Conservation (phyloP, 1,140 invertebrate species). For the Papilio polyxenes region DNA sequence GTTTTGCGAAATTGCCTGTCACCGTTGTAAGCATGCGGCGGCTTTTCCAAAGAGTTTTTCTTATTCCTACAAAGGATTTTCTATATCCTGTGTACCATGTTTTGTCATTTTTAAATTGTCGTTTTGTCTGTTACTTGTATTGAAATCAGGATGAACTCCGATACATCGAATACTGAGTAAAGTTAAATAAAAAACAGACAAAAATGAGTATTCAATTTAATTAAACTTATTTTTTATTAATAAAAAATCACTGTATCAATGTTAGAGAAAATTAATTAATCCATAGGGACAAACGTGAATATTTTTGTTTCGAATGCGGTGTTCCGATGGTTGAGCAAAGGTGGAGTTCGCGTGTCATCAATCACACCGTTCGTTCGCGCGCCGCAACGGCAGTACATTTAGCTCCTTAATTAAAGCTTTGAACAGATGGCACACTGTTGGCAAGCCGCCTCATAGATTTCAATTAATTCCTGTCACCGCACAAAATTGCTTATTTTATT, state of each 20-base stretch:
- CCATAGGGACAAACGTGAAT: neutral
- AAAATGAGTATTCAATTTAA: neutral
- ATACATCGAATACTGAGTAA: neutral
- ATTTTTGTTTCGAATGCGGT: conserved; percentile 30
- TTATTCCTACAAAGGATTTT: conserved; percentile 31
- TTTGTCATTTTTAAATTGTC: conserved; percentile 19
- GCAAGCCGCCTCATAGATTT: conserved; percentile 69
- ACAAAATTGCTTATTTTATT: conserved; percentile 69
- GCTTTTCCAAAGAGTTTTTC: conserved; percentile 32
- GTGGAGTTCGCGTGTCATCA: conserved; percentile 55
- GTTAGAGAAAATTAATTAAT: neutral
- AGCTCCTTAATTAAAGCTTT: conserved; percentile 74
- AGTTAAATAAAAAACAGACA: neutral
- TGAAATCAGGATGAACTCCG: neutral
- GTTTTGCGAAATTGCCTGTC: conserved; percentile 35
- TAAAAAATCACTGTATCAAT: neutral
- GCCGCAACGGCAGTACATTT: conserved; percentile 68
- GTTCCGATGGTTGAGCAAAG: conserved; percentile 29
- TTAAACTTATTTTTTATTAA: neutral
- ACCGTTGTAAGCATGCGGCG: conserved; percentile 10
- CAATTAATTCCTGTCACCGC: conserved; percentile 75
- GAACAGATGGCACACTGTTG: conserved; percentile 67
- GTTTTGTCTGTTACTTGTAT: neutral
- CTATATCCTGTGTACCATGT: neutral
- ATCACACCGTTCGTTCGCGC: conserved; percentile 68